A percentile compares a stretch with the other conserved stretches of the same genome.
Evolutionary conservation across 2,888 invertebrate genomes (phyloP).

Genomic region (Ceraclea dissimilis): DNA sequence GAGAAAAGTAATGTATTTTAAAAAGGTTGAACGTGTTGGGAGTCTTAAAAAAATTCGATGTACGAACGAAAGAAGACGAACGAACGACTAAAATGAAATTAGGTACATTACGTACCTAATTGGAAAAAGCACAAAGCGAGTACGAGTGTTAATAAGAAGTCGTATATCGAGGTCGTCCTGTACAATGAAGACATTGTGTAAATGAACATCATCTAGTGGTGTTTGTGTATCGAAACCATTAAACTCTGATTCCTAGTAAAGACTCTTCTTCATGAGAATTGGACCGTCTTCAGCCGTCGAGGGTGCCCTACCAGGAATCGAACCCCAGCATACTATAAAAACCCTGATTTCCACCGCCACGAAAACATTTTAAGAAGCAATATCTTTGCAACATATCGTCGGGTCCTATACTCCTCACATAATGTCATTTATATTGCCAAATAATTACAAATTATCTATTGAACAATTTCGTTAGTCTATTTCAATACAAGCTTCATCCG

Average conservation of each 20-base stretch:
- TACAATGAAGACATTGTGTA: conserved; percentile 3
- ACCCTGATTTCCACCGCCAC: conserved; percentile 24
- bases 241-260: conserved; percentile 26
- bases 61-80: too few relatives aligned
- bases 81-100: too few relatives aligned
- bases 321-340: conserved; percentile 25
- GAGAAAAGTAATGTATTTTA: too few relatives aligned
- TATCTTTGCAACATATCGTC: conserved; percentile 26
- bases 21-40: too few relatives aligned
- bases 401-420: not conserved
- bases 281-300: conserved; percentile 23
- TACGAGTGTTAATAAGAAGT: not conserved
- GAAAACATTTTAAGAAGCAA: conserved; percentile 24
- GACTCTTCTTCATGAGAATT: conserved; percentile 24
- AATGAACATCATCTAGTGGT: conserved; percentile 8
- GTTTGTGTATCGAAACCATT: conserved; percentile 24
- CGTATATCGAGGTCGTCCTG: not conserved
- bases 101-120: too few relatives aligned
- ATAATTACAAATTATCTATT: not conserved
- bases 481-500: too few relatives aligned
- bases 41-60: too few relatives aligned
- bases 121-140: too few relatives aligned
- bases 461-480: not conserved
- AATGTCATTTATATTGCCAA: not conserved
- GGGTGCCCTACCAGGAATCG: conserved; percentile 26